A percentile compares a stretch with the other conserved stretches of the same genome.
These are phyloP conservation scores for Leptodactylus fallax DNA, from an alignment of 2,797 vertebrate genomes.

Conservation along the genomic window DNA sequence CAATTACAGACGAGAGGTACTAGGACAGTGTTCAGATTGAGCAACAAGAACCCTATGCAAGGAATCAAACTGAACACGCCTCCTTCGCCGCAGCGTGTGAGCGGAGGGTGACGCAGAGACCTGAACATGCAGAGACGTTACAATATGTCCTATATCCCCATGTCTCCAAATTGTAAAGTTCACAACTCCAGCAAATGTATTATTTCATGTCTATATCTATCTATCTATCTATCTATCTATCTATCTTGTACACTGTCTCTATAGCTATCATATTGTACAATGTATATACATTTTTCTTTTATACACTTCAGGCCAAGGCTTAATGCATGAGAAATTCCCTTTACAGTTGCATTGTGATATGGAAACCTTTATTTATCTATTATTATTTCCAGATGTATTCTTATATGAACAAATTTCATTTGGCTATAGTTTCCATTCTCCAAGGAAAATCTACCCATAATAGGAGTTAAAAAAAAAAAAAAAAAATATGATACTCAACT, in stretches of 20 bases:
- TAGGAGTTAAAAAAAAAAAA: background rate
- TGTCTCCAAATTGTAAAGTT: no score
- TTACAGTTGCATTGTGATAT: background rate
- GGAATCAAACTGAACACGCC: no score
- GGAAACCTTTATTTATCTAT: constrained; percentile 4
- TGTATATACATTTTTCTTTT: background rate
- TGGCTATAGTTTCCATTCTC: background rate
- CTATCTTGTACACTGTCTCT: background rate
- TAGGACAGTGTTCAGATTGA: no score
- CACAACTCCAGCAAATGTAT: no score
- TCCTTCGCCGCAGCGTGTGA: no score
- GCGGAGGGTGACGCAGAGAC: no score
- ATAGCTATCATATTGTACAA: background rate
- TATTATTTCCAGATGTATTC: constrained; percentile 6
- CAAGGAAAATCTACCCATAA: background rate
- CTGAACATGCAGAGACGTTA: no score
- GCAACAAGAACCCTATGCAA: no score
- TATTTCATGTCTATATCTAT: no score
- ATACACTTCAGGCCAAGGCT: background rate
- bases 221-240: no score
- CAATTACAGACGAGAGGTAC: no score
- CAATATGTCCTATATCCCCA: no score
- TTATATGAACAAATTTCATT: constrained; percentile 16
- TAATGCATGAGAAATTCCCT: background rate
- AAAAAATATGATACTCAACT: background rate